phyloP scores from a whole-genome alignment of 2,888 invertebrate species.

The Oxycera nigricornis region DNA sequence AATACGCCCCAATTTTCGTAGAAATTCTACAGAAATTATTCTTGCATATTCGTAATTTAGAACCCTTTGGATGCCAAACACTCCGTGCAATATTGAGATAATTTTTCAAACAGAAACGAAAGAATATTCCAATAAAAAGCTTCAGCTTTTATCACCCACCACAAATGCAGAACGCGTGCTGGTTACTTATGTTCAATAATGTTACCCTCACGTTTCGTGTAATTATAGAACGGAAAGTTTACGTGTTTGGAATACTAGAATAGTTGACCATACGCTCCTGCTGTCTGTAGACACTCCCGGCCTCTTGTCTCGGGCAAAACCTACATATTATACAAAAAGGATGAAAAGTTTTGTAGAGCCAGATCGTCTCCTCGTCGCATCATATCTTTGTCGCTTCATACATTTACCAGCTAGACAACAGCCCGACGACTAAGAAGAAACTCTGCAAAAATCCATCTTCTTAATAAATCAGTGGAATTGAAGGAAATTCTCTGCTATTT shows the following conservation, averaged over 20 bases:
- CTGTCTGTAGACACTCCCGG: background rate
- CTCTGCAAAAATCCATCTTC: slow-evolving; percentile 29
- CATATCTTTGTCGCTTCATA: background rate
- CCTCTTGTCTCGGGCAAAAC: background rate
- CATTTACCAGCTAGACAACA: background rate
- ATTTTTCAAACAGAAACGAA: background rate
- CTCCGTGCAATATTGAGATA: background rate
- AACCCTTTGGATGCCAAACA: too few relatives aligned
- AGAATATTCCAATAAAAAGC: background rate
- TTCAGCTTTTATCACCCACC: background rate
- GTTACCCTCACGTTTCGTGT: slow-evolving; percentile 34
- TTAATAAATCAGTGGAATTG: slow-evolving; percentile 34
- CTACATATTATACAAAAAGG: background rate
- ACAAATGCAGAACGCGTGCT: slow-evolving; percentile 34
- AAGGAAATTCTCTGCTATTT: slow-evolving; percentile 1
- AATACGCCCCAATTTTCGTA: too few relatives aligned
- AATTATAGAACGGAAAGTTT: slow-evolving; percentile 33
- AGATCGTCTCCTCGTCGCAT: background rate
- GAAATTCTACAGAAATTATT: too few relatives aligned
- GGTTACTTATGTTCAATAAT: slow-evolving; percentile 27
- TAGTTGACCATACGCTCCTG: slow-evolving; percentile 14
- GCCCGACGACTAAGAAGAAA: background rate
- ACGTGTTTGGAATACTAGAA: slow-evolving; percentile 30
- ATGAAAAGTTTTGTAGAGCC: slow-evolving; percentile 1
- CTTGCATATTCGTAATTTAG: too few relatives aligned